Conservation (phyloP, 2,888 invertebrate species). For the Catocala nupta region DNA sequence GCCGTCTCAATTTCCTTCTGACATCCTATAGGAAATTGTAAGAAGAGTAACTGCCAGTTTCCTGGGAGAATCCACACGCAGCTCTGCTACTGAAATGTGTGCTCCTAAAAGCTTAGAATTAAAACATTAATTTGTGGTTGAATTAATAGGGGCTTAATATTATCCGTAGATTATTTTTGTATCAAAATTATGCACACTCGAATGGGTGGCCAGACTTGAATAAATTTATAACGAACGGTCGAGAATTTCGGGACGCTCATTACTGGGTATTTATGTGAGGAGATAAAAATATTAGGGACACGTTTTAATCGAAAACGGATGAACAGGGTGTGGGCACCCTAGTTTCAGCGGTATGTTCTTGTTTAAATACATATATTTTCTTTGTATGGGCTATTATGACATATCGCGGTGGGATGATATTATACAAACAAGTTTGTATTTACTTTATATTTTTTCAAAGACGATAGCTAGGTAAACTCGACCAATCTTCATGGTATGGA, state of each 20-base stretch:
- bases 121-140: slow-evolving; percentile 56
- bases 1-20: slow-evolving; percentile 60
- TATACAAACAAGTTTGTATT: too few species aligned
- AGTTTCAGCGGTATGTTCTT: slow-evolving; percentile 33
- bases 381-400: slow-evolving; percentile 28
- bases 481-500: too few species aligned
- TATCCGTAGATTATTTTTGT: slow-evolving; percentile 83
- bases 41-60: slow-evolving; percentile 71
- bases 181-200: slow-evolving; percentile 87
- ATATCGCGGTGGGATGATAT: slow-evolving; percentile 5
- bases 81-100: slow-evolving; percentile 44
- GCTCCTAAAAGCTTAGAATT: slow-evolving; percentile 48
- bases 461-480: too few species aligned
- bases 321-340: slow-evolving; percentile 67
- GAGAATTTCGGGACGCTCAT: slow-evolving; percentile 84
- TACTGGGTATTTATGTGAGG: slow-evolving; percentile 84
- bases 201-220: slow-evolving; percentile 79
- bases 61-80: slow-evolving; percentile 62
- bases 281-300: slow-evolving; percentile 88
- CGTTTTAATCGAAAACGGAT: slow-evolving; percentile 84
- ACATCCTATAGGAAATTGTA: slow-evolving; percentile 75
- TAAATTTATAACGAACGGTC: slow-evolving; percentile 79
- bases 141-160: slow-evolving; percentile 80
- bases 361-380: slow-evolving; percentile 32
- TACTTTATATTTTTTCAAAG: too few species aligned